These are phyloP conservation scores for Zhuqinia jingwanae DNA, from an alignment of 2,888 invertebrate genomes.

Conservation along the genomic window DNA sequence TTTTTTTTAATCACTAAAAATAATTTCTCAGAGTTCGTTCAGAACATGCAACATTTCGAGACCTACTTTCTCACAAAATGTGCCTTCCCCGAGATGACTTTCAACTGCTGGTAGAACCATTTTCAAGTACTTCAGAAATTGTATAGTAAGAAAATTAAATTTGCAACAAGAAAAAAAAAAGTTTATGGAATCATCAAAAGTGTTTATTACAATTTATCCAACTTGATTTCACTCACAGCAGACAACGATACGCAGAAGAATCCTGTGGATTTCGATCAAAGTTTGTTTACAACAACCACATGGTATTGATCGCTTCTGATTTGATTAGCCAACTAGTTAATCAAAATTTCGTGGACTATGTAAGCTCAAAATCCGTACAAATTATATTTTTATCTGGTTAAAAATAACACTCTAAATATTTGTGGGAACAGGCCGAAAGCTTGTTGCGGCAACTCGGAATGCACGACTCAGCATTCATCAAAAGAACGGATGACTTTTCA, in stretches of 20 bases:
- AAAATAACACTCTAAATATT: background rate
- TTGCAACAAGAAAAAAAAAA: too few relatives aligned
- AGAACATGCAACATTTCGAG: slow-evolving; percentile 68
- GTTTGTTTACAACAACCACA: slow-evolving; percentile 71
- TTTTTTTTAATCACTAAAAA: too few relatives aligned
- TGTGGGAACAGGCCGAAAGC: background rate
- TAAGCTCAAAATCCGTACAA: background rate
- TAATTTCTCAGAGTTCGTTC: slow-evolving; percentile 57
- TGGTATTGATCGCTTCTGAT: slow-evolving; percentile 67
- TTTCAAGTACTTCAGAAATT: slow-evolving; percentile 27
- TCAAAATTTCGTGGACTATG: background rate
- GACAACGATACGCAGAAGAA: slow-evolving; percentile 64
- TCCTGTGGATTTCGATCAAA: slow-evolving; percentile 62
- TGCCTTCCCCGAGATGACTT: slow-evolving; percentile 65
- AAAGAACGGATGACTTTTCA: slow-evolving; percentile 41
- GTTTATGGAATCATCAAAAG: too few relatives aligned
- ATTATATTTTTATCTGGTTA: background rate
- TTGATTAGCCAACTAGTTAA: slow-evolving; percentile 25
- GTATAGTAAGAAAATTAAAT: background rate
- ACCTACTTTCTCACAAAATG: slow-evolving; percentile 70
- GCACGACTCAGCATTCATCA: slow-evolving; percentile 56
- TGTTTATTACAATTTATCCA: too few relatives aligned
- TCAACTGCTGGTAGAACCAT: slow-evolving; percentile 54
- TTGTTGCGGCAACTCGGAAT: slow-evolving; percentile 71
- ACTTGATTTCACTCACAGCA: too few relatives aligned